A percentile compares a stretch with the other conserved stretches of the same genome.
Conservation (phyloP, 2,113 vertebrate species). For the Bambusicola thoracicus region DNA sequence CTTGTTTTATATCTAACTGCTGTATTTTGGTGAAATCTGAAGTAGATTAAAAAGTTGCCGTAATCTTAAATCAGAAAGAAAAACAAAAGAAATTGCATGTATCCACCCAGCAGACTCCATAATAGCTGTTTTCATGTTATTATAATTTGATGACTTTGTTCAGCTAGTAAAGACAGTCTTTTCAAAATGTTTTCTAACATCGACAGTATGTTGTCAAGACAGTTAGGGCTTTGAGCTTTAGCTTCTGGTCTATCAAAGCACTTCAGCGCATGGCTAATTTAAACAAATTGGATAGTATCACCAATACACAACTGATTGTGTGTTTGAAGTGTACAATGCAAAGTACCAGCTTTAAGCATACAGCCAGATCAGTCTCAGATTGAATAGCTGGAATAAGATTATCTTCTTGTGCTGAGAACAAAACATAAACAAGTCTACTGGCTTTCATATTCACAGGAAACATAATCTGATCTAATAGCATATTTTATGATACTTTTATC, state of each 20-base stretch:
- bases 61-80: not conserved
- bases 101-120: not conserved
- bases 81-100: not conserved
- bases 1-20: not conserved
- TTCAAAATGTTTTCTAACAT: not conserved
- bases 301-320: not conserved
- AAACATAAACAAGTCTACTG: not conserved
- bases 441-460: not conserved
- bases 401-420: not conserved
- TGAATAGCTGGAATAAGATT: not conserved
- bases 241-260: not conserved
- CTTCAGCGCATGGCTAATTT: not conserved
- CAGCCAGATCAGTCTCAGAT: not conserved
- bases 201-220: not conserved
- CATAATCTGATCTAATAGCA: not conserved
- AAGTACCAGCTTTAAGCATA: not conserved
- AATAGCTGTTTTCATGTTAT: not conserved
- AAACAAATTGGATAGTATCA: not conserved
- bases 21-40: not conserved
- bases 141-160: not conserved
- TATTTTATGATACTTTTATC: conserved; percentile 25
- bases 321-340: not conserved
- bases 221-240: not conserved
- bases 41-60: not conserved
- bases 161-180: not conserved